Evolutionary conservation across 2,797 vertebrate genomes (phyloP), one percentile per base, ranked within the genome.

Genomic region (Sebastes ruberrimus): DNA sequence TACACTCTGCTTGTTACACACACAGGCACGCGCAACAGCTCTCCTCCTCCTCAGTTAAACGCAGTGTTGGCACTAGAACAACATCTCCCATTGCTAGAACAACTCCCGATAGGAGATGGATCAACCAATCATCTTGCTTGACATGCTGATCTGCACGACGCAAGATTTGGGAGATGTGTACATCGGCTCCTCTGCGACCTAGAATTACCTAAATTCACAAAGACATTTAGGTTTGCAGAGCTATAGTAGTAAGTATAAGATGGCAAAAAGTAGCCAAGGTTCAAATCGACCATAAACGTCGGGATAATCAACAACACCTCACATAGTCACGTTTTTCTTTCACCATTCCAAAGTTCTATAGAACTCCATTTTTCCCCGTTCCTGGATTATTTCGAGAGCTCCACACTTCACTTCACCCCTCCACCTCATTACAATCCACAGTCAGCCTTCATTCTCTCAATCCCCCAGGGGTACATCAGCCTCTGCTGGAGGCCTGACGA

Each of bases 401-500:
- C 42, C 42, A 46, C 42, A 46, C 42, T 46, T 46, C 42, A 18
- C 16, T 46, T 46, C 42, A 84, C 35, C 67, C 75, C 77, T 74
- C 38, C 28, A 66, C 80, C 72, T 87, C 62, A 22, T 85, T 81
- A 80, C 53, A 69, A 69, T 30, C 76, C 28, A 57, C 52, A 72
- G 72, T 68, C 62, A 67, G 67, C 61, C 61, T 69, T 75, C 33
- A 28, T 71, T 80, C 59, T 72, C 68, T 62, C 74, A 82, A 33
- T 59, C 73, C 86, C 85, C 83, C 42, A 63, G 87, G 61, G 76
- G 60, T 78, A 57, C 60, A 74, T 83, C 81, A 70, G 79, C 64
- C 84, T 78, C 85, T 89, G 71, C 84, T 87, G 87, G 78, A 88
- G 72, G 76, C 77, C 76, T 64, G 57, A 78, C 23, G 4, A 75